Conservation (phyloP, 1,140 invertebrate genomes). For the Pseudoatta argentina region DNA sequence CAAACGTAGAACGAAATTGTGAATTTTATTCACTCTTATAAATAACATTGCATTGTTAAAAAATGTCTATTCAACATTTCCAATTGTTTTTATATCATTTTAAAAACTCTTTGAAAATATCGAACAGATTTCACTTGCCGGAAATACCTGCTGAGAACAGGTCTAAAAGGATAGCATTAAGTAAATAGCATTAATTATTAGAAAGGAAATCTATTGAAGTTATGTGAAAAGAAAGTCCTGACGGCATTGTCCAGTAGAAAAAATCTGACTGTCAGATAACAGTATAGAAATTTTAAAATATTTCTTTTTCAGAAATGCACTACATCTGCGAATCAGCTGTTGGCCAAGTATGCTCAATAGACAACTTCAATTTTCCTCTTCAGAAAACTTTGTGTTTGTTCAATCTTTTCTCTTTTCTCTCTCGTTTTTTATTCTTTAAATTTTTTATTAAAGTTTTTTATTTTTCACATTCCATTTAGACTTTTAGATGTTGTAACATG, state of each 20-base stretch:
- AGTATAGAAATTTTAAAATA: background rate
- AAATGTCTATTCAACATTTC: background rate
- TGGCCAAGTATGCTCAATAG: background rate
- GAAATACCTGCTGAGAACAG: background rate
- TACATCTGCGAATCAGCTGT: background rate
- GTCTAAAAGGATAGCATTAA: background rate
- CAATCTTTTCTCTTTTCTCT: background rate
- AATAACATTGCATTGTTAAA: background rate
- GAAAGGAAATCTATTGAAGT: background rate
- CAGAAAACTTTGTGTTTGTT: background rate
- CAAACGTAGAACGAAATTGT: constrained; percentile 3
- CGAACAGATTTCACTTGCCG: background rate
- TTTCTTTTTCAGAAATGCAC: background rate
- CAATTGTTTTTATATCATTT: background rate
- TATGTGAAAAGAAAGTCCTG: background rate
- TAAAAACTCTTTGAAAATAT: background rate
- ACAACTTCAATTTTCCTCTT: background rate
- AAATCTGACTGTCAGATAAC: background rate
- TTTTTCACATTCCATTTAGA: too few relatives aligned
- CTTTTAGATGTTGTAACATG: too few relatives aligned
- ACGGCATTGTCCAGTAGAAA: background rate
- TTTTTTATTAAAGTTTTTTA: too few relatives aligned
- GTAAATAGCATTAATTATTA: background rate
- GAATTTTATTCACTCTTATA: constrained; percentile 29
- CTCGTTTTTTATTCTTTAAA: background rate